phyloP scores from a whole-genome alignment of 2,797 vertebrate genomes.

The Vireo griseus region DNA sequence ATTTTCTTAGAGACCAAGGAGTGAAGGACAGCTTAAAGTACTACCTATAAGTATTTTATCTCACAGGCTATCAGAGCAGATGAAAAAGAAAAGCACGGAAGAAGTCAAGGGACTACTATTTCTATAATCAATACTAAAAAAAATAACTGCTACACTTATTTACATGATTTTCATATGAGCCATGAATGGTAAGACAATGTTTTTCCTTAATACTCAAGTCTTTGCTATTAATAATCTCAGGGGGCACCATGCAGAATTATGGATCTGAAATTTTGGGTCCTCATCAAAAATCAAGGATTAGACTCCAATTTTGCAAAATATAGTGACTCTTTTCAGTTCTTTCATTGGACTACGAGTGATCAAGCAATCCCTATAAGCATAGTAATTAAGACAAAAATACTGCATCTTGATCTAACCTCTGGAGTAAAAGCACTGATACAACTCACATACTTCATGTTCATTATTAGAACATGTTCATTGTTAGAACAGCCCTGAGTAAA shows the following conservation, averaged over 20 bases:
- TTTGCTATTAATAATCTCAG: neutral
- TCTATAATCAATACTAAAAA: neutral
- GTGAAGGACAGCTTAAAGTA: neutral
- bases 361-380: neutral
- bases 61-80: neutral
- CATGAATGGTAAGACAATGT: neutral
- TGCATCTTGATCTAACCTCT: neutral
- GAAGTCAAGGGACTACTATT: neutral
- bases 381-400: neutral
- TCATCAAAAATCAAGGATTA: neutral
- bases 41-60: neutral
- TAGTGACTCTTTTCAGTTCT: neutral
- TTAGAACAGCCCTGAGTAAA: neutral
- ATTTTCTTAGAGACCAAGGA: neutral
- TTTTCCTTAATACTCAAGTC: neutral
- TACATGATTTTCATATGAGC: neutral
- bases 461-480: neutral
- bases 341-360: neutral
- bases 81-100: neutral
- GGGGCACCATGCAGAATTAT: neutral
- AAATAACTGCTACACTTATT: neutral
- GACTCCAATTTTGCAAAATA: neutral
- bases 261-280: neutral
- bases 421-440: neutral
- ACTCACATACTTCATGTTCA: neutral